Evolutionary conservation across 2,888 invertebrate genomes (phyloP).

Genomic region (Conchocele bisecta): DNA sequence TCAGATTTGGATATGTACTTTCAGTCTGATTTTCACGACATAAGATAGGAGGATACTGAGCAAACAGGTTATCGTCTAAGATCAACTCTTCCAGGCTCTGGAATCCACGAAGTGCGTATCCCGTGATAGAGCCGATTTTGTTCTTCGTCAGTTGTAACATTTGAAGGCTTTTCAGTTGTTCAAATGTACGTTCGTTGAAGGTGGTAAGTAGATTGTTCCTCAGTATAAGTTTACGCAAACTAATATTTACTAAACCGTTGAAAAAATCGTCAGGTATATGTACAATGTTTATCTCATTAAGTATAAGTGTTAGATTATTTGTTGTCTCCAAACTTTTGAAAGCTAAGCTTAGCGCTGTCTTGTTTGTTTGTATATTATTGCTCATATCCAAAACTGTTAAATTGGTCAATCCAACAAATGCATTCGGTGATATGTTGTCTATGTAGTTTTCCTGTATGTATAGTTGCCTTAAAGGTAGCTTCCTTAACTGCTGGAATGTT

Average conservation of each 20-base stretch:
- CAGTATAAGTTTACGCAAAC: not conserved
- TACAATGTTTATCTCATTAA: too few species aligned
- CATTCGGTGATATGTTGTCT: too few species aligned
- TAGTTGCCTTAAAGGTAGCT: too few species aligned
- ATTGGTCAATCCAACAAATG: too few species aligned
- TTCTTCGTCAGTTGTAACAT: not conserved
- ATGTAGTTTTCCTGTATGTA: too few species aligned
- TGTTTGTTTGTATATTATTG: too few species aligned
- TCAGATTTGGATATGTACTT: not conserved
- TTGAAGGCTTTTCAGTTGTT: not conserved
- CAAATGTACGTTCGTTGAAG: not conserved
- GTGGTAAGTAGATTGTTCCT: not conserved
- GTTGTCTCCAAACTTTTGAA: too few species aligned
- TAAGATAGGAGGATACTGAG: not conserved
- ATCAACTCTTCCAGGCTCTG: not conserved
- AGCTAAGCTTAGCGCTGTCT: too few species aligned
- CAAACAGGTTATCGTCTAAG: not conserved
- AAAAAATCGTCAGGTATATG: conserved; percentile 13
- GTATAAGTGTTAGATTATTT: too few species aligned
- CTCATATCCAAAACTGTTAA: too few species aligned
- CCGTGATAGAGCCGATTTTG: not conserved
- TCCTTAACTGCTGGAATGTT: too few species aligned
- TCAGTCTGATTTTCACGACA: not conserved
- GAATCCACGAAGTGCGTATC: not conserved
- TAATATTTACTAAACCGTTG: not conserved